A percentile compares a stretch with the other conserved stretches of the same genome.
phyloP scores from a whole-genome alignment of 2,888 invertebrate genomes.

The Athalia cordata region DNA sequence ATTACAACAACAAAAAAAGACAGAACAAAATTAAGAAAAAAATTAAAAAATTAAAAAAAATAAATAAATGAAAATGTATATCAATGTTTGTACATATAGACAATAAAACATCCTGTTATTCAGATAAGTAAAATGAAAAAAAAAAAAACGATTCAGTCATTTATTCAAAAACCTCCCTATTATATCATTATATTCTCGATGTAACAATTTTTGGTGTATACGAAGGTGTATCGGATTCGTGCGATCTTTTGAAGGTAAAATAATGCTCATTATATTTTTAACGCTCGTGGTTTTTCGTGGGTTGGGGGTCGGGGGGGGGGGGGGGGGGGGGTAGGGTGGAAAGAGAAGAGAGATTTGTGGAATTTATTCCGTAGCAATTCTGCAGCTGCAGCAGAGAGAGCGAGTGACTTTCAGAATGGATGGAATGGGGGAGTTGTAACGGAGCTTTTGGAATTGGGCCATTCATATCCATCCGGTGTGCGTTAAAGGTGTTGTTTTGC shows the following conservation, averaged over 20 bases:
- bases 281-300: not conserved
- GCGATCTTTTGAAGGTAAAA: not conserved
- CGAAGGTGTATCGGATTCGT: not conserved
- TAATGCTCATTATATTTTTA: not conserved
- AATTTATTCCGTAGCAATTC: conserved; percentile 9
- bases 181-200: not conserved
- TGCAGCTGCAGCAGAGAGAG: not conserved
- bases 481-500: conserved; percentile 32
- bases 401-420: not conserved
- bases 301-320: not conserved
- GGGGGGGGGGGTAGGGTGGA: not conserved
- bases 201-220: not conserved
- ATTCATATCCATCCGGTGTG: conserved; percentile 41
- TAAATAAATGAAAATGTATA: conserved; percentile 13
- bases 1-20: not conserved
- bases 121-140: conserved; percentile 19
- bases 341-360: too few species aligned
- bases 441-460: conserved; percentile 38
- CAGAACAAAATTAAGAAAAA: not conserved
- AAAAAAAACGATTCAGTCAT: conserved; percentile 29
- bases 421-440: not conserved
- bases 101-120: conserved; percentile 56
- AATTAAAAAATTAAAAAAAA: not conserved
- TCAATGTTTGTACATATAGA: conserved; percentile 61
- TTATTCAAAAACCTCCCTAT: conserved; percentile 14